Base-by-base conservation (phyloP, 2,888 invertebrate species). In the Quadroppia sp. region DNA sequence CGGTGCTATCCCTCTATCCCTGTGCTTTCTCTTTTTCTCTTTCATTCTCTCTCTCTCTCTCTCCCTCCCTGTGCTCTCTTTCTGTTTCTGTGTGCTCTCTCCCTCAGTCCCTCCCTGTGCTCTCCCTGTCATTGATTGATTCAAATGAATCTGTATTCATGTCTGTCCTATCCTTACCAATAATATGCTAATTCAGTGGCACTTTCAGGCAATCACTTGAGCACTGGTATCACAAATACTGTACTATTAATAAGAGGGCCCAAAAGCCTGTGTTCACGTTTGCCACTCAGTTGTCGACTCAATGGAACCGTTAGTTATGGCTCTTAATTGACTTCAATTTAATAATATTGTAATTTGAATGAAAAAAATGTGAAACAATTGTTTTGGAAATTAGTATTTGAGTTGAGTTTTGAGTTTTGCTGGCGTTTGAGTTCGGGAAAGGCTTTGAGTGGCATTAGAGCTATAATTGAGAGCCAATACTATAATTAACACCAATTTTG, bases 101-200 rank as follows among this genome's bases (percentile, higher is more conserved):
- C 32, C 32, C 32, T 61, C 61, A 61, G n/a, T n/a, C 17, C 6
- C 20, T 17, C 17, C 20, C 17, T 17, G 59, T 32, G 30, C 25
- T 15, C 32, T 61, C 32, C 17, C 32, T 61, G 61, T 61, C 61
- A 61, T 61, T 61, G 61, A 61, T 61, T 61, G 61, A 61, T 61
- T 61, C 61, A 61, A 36, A 61, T 61, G 32, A 61, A 61, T 61
- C 61, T 36, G 61, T 61, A 61, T 61, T 61, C 61, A 61, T 32
- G 61, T 36, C 53, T 61, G 36, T 59, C 23, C 17, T 15, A n/a
- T 15, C 59, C 61, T 4, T 17, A n/a, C 13, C 61, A 61, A 61
- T 61, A 32, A 61, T 61, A 61, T 61, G 61, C 61, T 61, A 61
- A 61, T 61, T 61, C 61, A n/a, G 61, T 32, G 61, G 61, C 61